phyloP scores from a whole-genome alignment of 2,797 vertebrate species.

The Fistularia tabacaria region DNA sequence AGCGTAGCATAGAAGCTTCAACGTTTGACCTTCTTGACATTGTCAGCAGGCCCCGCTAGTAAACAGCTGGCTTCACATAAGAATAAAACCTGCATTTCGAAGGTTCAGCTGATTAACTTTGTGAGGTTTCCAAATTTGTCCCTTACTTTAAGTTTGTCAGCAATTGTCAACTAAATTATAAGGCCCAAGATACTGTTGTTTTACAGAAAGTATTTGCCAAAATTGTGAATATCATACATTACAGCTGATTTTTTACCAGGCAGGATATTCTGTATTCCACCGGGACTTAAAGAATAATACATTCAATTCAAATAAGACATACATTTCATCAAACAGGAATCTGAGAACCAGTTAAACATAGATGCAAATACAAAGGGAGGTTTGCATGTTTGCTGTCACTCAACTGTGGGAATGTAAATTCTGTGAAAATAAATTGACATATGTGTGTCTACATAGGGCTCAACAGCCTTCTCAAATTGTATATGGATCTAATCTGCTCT shows the following conservation, averaged over 20 bases:
- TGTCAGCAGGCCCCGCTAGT: slow-evolving; percentile 16
- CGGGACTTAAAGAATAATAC: slow-evolving; percentile 1
- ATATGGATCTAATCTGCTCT: too few relatives aligned
- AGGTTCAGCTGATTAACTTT: too few relatives aligned
- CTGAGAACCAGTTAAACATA: background rate
- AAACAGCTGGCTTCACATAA: slow-evolving; percentile 21
- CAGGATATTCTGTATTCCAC: background rate
- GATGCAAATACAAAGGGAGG: background rate
- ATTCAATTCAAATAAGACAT: slow-evolving; percentile 3
- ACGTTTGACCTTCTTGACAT: slow-evolving; percentile 15
- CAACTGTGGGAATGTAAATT: too few relatives aligned
- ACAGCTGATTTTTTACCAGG: slow-evolving; percentile 9
- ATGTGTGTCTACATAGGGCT: too few relatives aligned
- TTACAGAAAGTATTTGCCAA: slow-evolving; percentile 1
- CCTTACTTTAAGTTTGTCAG: too few relatives aligned
- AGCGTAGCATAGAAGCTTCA: slow-evolving; percentile 3
- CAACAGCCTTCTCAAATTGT: too few relatives aligned
- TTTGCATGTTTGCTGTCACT: too few relatives aligned
- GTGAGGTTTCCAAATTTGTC: too few relatives aligned
- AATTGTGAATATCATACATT: slow-evolving; percentile 28
- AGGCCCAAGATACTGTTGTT: slow-evolving; percentile 2
- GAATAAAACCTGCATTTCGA: too few relatives aligned
- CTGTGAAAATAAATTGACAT: too few relatives aligned
- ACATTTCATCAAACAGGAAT: slow-evolving; percentile 3
- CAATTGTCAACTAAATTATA: too few relatives aligned